Conservation (phyloP, 2,888 invertebrate species). For the Callyntrura guangdongensis region DNA sequence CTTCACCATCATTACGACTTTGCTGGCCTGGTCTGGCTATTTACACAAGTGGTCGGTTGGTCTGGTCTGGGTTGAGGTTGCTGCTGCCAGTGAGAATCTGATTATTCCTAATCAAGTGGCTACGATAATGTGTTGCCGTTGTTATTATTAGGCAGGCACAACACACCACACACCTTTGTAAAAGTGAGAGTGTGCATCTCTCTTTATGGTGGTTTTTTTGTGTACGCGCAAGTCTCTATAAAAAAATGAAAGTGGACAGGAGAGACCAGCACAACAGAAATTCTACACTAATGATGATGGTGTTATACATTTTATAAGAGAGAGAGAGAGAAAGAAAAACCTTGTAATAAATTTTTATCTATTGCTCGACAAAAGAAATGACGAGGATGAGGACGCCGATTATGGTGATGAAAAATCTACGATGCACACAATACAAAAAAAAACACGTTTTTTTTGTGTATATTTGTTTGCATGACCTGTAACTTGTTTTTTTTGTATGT, state of each 20-base stretch:
- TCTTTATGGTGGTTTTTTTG: background rate
- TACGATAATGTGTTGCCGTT: background rate
- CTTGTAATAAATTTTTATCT: constrained; percentile 11
- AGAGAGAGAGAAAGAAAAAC: background rate
- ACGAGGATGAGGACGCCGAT: background rate
- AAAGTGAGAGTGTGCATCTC: background rate
- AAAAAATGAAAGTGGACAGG: constrained; percentile 54
- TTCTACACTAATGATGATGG: background rate
- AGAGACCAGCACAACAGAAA: constrained; percentile 6
- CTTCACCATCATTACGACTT: background rate
- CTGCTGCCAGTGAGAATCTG: too few relatives aligned
- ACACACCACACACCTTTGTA: background rate
- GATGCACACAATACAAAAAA: too few relatives aligned
- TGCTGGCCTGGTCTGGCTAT: constrained; percentile 14
- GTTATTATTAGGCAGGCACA: background rate
- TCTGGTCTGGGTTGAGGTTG: constrained; percentile 39
- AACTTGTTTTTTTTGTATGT: constrained; percentile 16
- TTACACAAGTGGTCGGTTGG: constrained; percentile 60
- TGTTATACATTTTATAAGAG: background rate
- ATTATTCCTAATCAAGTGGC: too few relatives aligned
- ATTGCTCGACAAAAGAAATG: too few relatives aligned
- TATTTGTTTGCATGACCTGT: background rate
- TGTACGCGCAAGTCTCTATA: background rate
- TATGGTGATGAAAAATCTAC: background rate
- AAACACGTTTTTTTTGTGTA: background rate